These are phyloP conservation scores for Heterodera filipjevi DNA, from an alignment of 2,888 invertebrate genomes.

Conservation along the genomic window DNA sequence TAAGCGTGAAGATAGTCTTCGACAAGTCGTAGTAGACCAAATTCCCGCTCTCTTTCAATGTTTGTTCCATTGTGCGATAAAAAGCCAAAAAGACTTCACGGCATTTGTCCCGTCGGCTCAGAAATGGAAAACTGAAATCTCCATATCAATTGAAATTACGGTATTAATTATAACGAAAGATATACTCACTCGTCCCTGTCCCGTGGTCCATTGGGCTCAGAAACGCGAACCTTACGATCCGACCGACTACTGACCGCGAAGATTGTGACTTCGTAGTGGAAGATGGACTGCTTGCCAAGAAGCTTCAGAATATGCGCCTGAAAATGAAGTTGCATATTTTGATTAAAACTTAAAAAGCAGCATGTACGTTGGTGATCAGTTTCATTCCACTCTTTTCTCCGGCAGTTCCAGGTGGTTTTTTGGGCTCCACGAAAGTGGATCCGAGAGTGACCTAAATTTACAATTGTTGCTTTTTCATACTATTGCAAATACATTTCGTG, in stretches of 20 bases:
- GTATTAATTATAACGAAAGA: not conserved
- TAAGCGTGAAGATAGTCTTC: not conserved
- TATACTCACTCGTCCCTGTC: not conserved
- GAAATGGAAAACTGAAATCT: not conserved
- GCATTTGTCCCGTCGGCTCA: constrained; percentile 13
- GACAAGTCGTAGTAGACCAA: constrained; percentile 20
- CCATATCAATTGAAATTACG: no score
- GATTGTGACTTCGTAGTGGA: not conserved
- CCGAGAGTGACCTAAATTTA: constrained; percentile 9
- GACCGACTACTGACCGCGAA: not conserved
- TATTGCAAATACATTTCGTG: no score
- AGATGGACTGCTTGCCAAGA: not conserved
- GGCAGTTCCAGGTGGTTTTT: not conserved
- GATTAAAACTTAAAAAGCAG: not conserved
- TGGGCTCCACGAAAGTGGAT: not conserved
- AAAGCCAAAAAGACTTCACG: constrained; percentile 20
- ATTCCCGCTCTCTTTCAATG: not conserved
- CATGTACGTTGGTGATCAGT: not conserved
- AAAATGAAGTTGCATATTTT: not conserved
- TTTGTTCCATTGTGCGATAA: not conserved
- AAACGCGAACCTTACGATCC: not conserved
- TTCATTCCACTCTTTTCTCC: not conserved
- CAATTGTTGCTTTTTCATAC: no score
- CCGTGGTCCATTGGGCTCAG: not conserved
- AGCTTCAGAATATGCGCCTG: not conserved